These are phyloP conservation scores for Micrastur ruficollis DNA, from an alignment of 2,797 vertebrate species.

Conservation along the genomic window DNA sequence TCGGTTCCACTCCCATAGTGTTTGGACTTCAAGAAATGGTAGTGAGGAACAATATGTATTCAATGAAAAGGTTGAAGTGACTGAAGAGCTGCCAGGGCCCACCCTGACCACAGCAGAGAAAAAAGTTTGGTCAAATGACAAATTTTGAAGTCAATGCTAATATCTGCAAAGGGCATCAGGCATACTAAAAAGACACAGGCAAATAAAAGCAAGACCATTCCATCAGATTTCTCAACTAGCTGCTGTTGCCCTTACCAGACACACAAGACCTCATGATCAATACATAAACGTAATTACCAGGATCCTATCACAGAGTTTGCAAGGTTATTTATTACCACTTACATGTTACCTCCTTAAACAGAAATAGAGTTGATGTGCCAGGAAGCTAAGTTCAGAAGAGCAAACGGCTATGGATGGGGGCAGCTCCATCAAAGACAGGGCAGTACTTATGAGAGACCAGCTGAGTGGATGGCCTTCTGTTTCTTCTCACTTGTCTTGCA, in stretches of 20 bases:
- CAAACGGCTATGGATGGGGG: background rate
- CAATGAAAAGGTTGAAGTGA: background rate
- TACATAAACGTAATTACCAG: background rate
- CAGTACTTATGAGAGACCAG: background rate
- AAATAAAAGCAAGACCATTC: background rate
- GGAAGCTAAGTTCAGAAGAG: background rate
- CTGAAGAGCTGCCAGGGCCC: background rate
- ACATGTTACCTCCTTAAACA: background rate
- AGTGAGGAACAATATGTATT: background rate
- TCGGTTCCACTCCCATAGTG: background rate
- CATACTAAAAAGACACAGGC: background rate
- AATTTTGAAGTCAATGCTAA: background rate
- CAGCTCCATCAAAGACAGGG: background rate
- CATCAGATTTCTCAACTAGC: background rate
- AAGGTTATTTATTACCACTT: background rate
- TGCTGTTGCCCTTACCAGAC: background rate
- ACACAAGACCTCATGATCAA: background rate
- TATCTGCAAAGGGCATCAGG: background rate
- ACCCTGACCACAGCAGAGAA: background rate
- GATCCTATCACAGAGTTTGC: background rate
- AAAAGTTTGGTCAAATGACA: background rate
- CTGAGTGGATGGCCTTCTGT: background rate
- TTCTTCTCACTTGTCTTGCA: background rate
- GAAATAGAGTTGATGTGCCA: background rate
- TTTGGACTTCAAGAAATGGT: background rate